Base-by-base conservation (phyloP, 2,797 vertebrate genomes). In the Enteromius fasciolatus region DNA sequence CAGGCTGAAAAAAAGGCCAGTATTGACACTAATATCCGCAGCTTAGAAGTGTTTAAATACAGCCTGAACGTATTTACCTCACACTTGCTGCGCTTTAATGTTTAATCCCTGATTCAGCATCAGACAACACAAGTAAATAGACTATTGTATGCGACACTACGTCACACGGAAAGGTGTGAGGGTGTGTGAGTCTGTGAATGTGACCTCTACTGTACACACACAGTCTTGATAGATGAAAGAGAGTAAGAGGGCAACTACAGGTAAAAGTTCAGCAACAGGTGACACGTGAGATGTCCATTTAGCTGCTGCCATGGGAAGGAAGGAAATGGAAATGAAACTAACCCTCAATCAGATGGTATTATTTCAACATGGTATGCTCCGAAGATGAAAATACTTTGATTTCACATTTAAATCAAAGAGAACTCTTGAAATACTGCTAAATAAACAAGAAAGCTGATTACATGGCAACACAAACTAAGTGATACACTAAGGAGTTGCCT, bases 181-280 rank as follows among this genome's bases (percentile, higher is more conserved):
- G 44, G 82, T 76, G 84, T 84, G 82, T 76, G 76, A 63, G 78
- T 83, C 74, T 73, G 46, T 82, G 92, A 92, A 93, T 64, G 74
- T 77, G 84, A 85, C 75, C 93, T 91, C 90, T 93, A 94, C 93
- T 94, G 93, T 95, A 94, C 91, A 91, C 89, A 89, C 88, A 90
- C 87, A 87, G 82, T 91, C 91, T 91, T 90, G 90, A 17, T 33
- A 73, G 89, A 92, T 94, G 91, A 95, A 94, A 94, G 92, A 80
- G 82, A 8, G 57, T 41, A 36, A 20, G 50, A 80, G 88, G 86
- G 85, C 81, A 72, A 90, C 92, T 61, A 52, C 82, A 92, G 93
- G 92, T 93, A 90, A 94, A 50, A 46, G 93, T 92, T 94, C 92
- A 81, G 79, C 8, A 1, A 84, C 81, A 90, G 94, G 93, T 92